A percentile compares a stretch with the other conserved stretches of the same genome.
These are phyloP conservation scores for Oophaga sylvatica DNA, from an alignment of 2,797 vertebrate species.

Conservation along the genomic window DNA sequence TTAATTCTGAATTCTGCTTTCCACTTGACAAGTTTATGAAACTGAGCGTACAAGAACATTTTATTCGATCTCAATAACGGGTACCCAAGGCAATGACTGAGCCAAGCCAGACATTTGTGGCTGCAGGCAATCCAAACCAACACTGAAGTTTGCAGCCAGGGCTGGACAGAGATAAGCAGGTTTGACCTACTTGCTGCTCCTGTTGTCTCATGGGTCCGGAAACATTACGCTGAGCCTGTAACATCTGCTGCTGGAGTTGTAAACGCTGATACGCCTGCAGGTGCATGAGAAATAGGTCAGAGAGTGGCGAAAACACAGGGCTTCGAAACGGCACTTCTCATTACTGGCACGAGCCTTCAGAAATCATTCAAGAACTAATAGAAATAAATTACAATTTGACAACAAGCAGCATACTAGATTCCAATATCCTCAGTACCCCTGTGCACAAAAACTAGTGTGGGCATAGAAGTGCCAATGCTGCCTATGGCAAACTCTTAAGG, in stretches of 20 bases:
- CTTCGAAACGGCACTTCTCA: background rate
- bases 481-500: no score
- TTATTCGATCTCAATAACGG: background rate
- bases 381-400: background rate
- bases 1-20: background rate
- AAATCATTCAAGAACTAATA: background rate
- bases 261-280: conserved; percentile 97
- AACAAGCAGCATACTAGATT: background rate
- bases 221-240: conserved; percentile 98
- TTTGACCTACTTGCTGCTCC: conserved; percentile 96
- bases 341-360: background rate
- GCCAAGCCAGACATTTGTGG: background rate
- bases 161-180: conserved; percentile 39
- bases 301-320: background rate
- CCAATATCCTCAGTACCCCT: no score
- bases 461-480: no score
- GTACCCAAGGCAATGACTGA: background rate
- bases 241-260: conserved; percentile 99
- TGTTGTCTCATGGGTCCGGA: conserved; percentile 99
- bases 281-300: conserved; percentile 38
- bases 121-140: background rate
- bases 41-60: background rate
- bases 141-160: background rate
- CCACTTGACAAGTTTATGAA: background rate
- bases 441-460: no score